Percentiles rank a stretch among this genome's conserved stretches.
These are phyloP conservation scores for Alca torda DNA, from an alignment of 2,797 vertebrate species.

Conservation along the genomic window DNA sequence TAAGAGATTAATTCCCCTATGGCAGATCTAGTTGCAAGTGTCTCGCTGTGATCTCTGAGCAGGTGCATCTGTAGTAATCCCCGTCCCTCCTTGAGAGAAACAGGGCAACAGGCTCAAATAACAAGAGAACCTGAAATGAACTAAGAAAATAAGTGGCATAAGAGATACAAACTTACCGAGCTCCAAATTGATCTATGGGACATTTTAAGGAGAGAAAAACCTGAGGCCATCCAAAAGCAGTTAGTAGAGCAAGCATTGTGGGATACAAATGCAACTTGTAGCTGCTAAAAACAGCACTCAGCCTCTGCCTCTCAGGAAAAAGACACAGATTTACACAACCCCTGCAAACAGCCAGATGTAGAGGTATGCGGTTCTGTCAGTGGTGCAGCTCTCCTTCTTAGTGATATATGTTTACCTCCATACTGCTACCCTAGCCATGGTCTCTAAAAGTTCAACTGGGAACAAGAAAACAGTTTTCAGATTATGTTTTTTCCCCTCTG, in stretches of 20 bases:
- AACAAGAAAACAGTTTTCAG: neutral
- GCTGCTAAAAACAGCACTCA: neutral
- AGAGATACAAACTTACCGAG: neutral
- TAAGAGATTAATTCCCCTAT: neutral
- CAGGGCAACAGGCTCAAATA: neutral
- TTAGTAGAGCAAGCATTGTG: neutral
- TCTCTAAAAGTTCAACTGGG: neutral
- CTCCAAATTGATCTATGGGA: neutral
- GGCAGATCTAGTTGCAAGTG: neutral
- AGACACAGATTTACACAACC: neutral
- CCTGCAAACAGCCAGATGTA: neutral
- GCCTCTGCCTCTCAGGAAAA: neutral
- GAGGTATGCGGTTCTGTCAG: neutral
- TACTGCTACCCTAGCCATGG: neutral
- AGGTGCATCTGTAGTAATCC: neutral
- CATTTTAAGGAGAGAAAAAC: neutral
- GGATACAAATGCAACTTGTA: neutral
- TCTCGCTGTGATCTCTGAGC: neutral
- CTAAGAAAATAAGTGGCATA: neutral
- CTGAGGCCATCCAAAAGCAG: neutral
- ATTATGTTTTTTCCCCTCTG: neutral
- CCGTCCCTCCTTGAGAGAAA: neutral
- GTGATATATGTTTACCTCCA: fast-evolving
- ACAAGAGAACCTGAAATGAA: neutral
- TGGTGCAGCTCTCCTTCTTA: neutral